A percentile compares a stretch with the other conserved stretches of the same genome.
Conservation (phyloP, 2,113 vertebrate species). For the Nannobrachium achirus region DNA sequence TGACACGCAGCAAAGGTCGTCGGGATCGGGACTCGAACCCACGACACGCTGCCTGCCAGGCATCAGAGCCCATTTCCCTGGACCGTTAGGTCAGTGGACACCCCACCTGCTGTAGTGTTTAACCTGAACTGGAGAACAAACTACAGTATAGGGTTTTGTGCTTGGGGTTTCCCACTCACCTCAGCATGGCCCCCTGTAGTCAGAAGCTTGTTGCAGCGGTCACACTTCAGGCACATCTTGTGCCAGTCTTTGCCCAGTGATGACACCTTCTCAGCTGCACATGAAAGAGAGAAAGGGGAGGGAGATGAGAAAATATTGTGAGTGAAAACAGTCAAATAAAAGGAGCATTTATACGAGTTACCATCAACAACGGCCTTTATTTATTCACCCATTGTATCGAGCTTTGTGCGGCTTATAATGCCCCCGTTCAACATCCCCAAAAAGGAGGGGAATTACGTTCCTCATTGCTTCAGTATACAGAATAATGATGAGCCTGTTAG, state of each 20-base stretch:
- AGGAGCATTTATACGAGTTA: constrained; percentile 33
- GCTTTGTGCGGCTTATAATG: constrained; percentile 19
- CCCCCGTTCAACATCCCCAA: constrained; percentile 11
- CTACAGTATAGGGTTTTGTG: too few species aligned
- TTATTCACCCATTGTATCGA: background rate
- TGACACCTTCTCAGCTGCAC: constrained; percentile 92
- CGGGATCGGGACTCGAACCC: too few species aligned
- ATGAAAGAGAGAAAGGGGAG: constrained; percentile 18
- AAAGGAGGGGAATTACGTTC: constrained; percentile 29
- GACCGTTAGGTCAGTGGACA: too few species aligned
- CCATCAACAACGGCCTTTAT: constrained; percentile 23
- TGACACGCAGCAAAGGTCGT: too few species aligned
- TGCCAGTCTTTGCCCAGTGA: constrained; percentile 97
- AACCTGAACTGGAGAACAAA: too few species aligned
- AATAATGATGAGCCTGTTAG: constrained; percentile 42
- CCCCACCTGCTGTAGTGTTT: too few species aligned
- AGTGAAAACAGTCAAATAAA: constrained; percentile 30
- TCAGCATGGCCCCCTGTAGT: constrained; percentile 90
- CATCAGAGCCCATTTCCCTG: too few species aligned
- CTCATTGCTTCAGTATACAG: constrained; percentile 34
- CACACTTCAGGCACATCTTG: constrained; percentile 92
- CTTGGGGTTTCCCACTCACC: constrained; percentile 74
- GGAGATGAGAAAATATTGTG: background rate
- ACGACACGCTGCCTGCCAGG: too few species aligned
- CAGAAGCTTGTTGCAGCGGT: constrained; percentile 94